Base-by-base conservation (phyloP, 1,140 invertebrate genomes). In the Conus betulinus region DNA sequence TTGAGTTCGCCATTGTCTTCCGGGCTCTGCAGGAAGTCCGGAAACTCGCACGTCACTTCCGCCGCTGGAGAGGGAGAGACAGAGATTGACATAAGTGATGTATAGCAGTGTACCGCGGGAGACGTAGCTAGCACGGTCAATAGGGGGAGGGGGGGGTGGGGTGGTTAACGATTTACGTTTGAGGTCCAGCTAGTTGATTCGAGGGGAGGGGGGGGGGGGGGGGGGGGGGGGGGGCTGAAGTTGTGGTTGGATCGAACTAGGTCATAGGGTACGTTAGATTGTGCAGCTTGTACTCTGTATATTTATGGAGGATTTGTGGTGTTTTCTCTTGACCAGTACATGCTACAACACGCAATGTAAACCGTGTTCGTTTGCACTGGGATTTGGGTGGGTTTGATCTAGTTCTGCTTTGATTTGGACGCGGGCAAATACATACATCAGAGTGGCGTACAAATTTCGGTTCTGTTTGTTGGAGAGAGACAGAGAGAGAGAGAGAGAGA, bases 1-100 rank as follows among this genome's bases (percentile, higher is more conserved):
- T 88, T 86, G 0, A 89, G 88, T 20, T 87, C 87, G 3, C 91
- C 91, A 51, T 90, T 89, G 25, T 87, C 87, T 15, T 88, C 81
- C 6, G 90, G 87, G 81, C 91, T 91, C 87, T 93, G 92, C 17
- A 92, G 85, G 85, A 90, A 93, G 6, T 92, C 88, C 0, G 92
- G 92, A 63, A 93, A 93, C 57, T 90, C 57, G 82, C 92, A 93
- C 23, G 88, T 90, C 13, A 84, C 83, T 63, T 74, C 78, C 23
- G 86, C 51, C 25, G 17, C 91, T 92, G 88, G 67, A 4, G 20
- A 20, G 2, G 67, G 20, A n/a, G 20, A n/a, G 17, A 71, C 67
- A 71, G 7, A n/a, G 67, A n/a, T 71, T 6, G 67, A 71, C 67
- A 71, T 60, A 60, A 60, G 15, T 60, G 57, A 60, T 60, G 57